Evolutionary conservation across 1,140 invertebrate species (phyloP).

Genomic region (Drosophila gunungcola): DNA sequence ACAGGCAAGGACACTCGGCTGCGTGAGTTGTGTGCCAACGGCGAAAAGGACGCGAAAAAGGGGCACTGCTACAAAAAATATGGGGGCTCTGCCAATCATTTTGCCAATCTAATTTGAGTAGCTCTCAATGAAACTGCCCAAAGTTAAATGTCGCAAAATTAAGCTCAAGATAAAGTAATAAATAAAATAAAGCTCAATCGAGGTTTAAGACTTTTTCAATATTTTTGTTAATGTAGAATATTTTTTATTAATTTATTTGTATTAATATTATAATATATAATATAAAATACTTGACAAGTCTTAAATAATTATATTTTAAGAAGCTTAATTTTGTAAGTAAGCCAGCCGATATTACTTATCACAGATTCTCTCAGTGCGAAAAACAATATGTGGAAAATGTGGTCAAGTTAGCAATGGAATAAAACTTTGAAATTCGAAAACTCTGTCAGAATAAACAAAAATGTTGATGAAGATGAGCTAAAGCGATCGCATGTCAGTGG

Average conservation of each 20-base stretch:
- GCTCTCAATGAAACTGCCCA: neutral
- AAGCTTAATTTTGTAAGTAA: too few species aligned
- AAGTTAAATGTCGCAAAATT: neutral
- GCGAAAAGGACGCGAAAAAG: slow-evolving; percentile 2
- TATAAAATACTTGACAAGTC: too few species aligned
- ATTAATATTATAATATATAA: too few species aligned
- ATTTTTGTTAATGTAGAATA: too few species aligned
- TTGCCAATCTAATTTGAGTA: neutral
- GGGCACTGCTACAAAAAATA: slow-evolving; percentile 7
- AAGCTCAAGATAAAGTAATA: neutral
- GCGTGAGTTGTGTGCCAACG: slow-evolving; percentile 44
- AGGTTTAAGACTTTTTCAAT: too few species aligned
- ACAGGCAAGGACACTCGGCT: slow-evolving; percentile 45
- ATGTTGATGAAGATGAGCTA: slow-evolving; percentile 6
- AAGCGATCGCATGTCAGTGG: slow-evolving; percentile 5
- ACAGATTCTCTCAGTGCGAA: slow-evolving; percentile 1
- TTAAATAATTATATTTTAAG: too few species aligned
- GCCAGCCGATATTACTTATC: too few species aligned
- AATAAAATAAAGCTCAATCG: too few species aligned
- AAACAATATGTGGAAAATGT: slow-evolving; percentile 18
- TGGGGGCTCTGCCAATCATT: neutral
- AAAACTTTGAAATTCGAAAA: slow-evolving; percentile 10
- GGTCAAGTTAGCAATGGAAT: neutral
- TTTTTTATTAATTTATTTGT: too few species aligned
- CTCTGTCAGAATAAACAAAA: slow-evolving; percentile 36